Evolutionary conservation across 2,888 invertebrate genomes (phyloP).

Genomic region (Gari tellinella): DNA sequence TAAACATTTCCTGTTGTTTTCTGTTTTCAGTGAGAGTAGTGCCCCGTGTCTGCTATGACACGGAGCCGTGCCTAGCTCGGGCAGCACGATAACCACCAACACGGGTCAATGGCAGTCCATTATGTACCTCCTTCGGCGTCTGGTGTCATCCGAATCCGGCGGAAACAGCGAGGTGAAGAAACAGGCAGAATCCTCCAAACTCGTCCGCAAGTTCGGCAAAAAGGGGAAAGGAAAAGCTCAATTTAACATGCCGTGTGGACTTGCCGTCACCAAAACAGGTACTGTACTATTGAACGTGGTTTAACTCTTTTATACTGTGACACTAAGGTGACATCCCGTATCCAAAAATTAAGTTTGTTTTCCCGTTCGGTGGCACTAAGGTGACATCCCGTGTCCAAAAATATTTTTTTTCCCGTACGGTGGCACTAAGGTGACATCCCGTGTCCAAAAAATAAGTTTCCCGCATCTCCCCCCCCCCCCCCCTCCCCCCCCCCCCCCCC

Average conservation of each 20-base stretch:
- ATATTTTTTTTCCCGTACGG: too few relatives aligned
- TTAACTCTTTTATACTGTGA: too few relatives aligned
- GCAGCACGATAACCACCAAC: constrained; percentile 29
- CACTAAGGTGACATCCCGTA: too few relatives aligned
- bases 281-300: too few relatives aligned
- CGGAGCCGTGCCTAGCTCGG: constrained; percentile 21
- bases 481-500: too few relatives aligned
- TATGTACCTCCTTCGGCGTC: constrained; percentile 58
- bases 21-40: constrained; percentile 13
- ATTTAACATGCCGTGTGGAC: constrained; percentile 80
- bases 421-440: too few relatives aligned
- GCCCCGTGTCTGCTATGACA: constrained; percentile 27
- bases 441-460: too few relatives aligned
- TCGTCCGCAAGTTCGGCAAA: constrained; percentile 76
- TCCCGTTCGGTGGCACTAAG: too few relatives aligned
- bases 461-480: too few relatives aligned
- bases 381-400: too few relatives aligned
- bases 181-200: constrained; percentile 66
- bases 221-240: constrained; percentile 75
- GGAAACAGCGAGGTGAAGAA: constrained; percentile 45
- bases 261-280: constrained; percentile 78
- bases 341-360: too few relatives aligned
- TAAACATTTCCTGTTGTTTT: not conserved
- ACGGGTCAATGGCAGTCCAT: constrained; percentile 64
- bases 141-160: constrained; percentile 48